phyloP scores from a whole-genome alignment of 1,140 invertebrate species.

The Plectrocnemia conspersa region DNA sequence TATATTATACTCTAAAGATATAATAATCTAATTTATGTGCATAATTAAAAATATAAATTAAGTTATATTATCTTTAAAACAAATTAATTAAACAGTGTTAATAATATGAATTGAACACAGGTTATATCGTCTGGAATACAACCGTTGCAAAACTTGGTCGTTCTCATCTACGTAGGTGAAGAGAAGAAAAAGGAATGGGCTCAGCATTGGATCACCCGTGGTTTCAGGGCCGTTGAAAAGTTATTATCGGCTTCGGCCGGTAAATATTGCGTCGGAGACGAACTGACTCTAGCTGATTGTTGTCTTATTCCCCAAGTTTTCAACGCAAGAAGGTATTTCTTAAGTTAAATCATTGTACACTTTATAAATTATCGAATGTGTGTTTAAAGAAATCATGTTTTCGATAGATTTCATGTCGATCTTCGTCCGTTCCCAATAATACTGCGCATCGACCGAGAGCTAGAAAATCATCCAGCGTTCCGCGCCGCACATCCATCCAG shows the following conservation, averaged over 20 bases:
- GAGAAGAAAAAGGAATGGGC: slow-evolving; percentile 89
- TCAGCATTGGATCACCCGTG: slow-evolving; percentile 84
- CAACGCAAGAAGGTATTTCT: slow-evolving; percentile 70
- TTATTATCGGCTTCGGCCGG: slow-evolving; percentile 77
- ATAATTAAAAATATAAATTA: no score
- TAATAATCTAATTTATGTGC: not conserved
- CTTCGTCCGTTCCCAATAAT: slow-evolving; percentile 85
- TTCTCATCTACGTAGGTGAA: slow-evolving; percentile 79
- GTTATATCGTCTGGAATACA: slow-evolving; percentile 90
- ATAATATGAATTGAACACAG: slow-evolving; percentile 40
- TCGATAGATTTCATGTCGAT: slow-evolving; percentile 81
- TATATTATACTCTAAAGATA: no score
- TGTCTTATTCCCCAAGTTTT: slow-evolving; percentile 93
- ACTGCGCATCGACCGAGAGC: slow-evolving; percentile 74
- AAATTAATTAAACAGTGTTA: not conserved
- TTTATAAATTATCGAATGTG: not conserved
- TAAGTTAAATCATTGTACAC: no score
- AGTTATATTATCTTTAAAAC: not conserved
- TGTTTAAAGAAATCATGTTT: not conserved
- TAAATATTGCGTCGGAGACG: slow-evolving; percentile 92
- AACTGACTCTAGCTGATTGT: slow-evolving; percentile 90
- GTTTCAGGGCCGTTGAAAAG: slow-evolving; percentile 87
- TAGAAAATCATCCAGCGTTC: slow-evolving; percentile 85
- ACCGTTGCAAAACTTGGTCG: slow-evolving; percentile 88
- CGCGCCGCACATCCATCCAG: slow-evolving; percentile 78